A percentile compares a stretch with the other conserved stretches of the same genome.
These are phyloP conservation scores for Calcarius ornatus DNA, from an alignment of 2,113 vertebrate genomes.

Conservation along the genomic window DNA sequence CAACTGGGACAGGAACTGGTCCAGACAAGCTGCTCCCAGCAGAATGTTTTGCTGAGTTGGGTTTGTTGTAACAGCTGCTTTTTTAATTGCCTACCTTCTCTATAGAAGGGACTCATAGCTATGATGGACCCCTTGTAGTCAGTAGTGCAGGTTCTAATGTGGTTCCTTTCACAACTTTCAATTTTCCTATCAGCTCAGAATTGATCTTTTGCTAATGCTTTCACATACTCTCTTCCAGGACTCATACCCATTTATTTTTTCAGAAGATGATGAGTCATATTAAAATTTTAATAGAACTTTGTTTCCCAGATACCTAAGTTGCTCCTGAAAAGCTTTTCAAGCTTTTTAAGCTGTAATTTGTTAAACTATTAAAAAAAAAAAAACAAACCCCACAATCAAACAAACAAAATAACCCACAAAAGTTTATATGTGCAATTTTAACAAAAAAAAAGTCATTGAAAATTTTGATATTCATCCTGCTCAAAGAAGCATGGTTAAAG, in stretches of 20 bases:
- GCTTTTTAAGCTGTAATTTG: background rate
- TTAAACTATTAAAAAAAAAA: background rate
- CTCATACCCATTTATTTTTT: background rate
- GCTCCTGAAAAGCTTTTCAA: background rate
- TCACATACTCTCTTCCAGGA: background rate
- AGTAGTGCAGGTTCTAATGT: background rate
- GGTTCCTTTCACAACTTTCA: background rate
- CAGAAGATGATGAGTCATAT: background rate
- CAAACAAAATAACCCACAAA: background rate
- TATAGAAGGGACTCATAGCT: background rate
- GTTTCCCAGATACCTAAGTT: background rate
- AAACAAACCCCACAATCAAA: background rate
- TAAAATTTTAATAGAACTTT: background rate
- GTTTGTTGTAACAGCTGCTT: background rate
- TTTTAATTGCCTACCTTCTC: background rate
- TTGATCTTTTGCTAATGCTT: background rate
- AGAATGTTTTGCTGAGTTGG: background rate
- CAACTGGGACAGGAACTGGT: background rate
- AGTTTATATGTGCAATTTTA: constrained; percentile 1
- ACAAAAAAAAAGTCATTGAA: background rate
- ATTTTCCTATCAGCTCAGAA: background rate
- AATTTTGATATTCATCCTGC: background rate
- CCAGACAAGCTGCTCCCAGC: background rate
- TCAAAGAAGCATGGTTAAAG: background rate
- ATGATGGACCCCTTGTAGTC: background rate